phyloP scores from a whole-genome alignment of 1,140 invertebrate species.

The Idris sp. region DNA sequence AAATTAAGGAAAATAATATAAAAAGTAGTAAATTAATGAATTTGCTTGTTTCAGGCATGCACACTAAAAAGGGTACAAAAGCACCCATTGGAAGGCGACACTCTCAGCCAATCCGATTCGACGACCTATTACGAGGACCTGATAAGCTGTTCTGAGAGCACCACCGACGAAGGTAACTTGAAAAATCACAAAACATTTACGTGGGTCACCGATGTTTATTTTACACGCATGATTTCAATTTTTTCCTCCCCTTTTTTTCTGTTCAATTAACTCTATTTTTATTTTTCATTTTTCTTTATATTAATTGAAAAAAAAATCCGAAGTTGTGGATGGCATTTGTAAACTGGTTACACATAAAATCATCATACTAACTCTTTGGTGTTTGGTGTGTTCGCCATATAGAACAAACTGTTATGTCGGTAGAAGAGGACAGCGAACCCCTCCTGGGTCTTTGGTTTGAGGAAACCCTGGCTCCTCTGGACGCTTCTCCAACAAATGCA shows the following conservation, averaged over 20 bases:
- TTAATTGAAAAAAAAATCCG: no score
- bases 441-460: slow-evolving; percentile 95
- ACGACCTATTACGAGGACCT: slow-evolving; percentile 96
- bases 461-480: slow-evolving; percentile 90
- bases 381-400: slow-evolving; percentile 69
- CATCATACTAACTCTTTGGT: slow-evolving; percentile 69
- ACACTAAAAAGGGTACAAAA: slow-evolving; percentile 89
- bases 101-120: slow-evolving; percentile 91
- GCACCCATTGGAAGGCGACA: slow-evolving; percentile 87
- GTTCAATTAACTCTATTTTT: no score
- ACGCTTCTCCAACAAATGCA: slow-evolving; percentile 75
- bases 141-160: slow-evolving; percentile 92
- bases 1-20: slow-evolving; percentile 2
- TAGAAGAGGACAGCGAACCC: slow-evolving; percentile 91
- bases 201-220: slow-evolving; percentile 25
- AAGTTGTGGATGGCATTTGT: slow-evolving; percentile 45
- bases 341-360: slow-evolving; percentile 61
- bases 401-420: slow-evolving; percentile 76
- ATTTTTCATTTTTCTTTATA: no score
- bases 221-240: slow-evolving; percentile 18
- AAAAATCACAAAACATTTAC: slow-evolving; percentile 13
- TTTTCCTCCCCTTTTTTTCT: no score
- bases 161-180: slow-evolving; percentile 87
- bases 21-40: not conserved
- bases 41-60: no score